A percentile compares a stretch with the other conserved stretches of the same genome.
These are phyloP conservation scores for Euplagia quadripunctaria DNA, from an alignment of 2,888 invertebrate genomes.

Conservation along the genomic window DNA sequence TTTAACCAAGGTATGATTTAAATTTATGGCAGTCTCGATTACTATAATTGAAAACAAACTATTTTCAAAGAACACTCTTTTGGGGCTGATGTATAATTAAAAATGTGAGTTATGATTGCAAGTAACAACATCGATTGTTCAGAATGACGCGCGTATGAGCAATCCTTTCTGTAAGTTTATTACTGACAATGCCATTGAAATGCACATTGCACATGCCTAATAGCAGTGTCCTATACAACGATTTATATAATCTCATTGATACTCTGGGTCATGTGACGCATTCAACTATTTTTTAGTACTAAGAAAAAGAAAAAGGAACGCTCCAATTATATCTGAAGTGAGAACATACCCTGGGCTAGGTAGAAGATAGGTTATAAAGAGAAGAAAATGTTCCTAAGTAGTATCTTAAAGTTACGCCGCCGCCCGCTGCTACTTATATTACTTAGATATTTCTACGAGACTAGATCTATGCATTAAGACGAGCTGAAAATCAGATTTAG, in stretches of 20 bases:
- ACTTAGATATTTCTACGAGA: too few relatives aligned
- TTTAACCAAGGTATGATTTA: background rate
- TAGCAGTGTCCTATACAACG: conserved; percentile 15
- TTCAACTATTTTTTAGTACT: background rate
- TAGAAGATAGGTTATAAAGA: background rate
- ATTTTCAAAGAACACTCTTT: conserved; percentile 30
- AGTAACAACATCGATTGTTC: conserved; percentile 42
- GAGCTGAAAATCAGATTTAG: too few relatives aligned
- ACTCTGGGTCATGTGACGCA: background rate
- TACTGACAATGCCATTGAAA: conserved; percentile 36
- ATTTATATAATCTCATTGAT: background rate
- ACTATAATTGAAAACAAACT: conserved; percentile 7
- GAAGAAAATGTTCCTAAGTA: background rate
- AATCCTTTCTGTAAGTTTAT: conserved; percentile 33
- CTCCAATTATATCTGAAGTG: background rate
- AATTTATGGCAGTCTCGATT: background rate
- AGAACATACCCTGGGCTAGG: background rate
- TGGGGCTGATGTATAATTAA: conserved; percentile 41
- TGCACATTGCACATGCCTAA: conserved; percentile 33
- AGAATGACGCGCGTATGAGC: conserved; percentile 42
- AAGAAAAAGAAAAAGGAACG: background rate
- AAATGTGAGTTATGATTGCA: conserved; percentile 44
- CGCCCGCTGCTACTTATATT: background rate
- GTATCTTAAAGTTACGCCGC: background rate
- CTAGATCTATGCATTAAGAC: too few relatives aligned